These are phyloP conservation scores for Drosophila guanche DNA, from an alignment of 1,140 invertebrate genomes.

Conservation along the genomic window DNA sequence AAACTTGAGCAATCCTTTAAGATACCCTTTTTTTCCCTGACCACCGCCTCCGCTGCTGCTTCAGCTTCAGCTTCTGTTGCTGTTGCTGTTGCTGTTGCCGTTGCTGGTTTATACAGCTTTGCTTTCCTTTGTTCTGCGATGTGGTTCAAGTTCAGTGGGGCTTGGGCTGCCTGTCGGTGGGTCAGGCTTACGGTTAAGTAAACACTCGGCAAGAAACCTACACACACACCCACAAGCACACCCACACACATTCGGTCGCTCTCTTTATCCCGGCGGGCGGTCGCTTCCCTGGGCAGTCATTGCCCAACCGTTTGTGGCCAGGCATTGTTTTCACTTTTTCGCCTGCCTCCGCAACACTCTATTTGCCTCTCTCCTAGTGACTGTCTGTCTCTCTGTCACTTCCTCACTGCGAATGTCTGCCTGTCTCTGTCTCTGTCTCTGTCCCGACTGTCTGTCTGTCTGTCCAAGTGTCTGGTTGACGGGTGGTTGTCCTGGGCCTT, in stretches of 20 bases:
- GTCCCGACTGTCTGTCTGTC: slow-evolving; percentile 47
- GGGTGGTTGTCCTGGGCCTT: slow-evolving; percentile 52
- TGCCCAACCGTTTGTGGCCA: slow-evolving; percentile 63
- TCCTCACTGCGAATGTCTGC: slow-evolving; percentile 16
- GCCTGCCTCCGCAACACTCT: slow-evolving; percentile 49
- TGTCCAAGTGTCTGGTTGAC: slow-evolving; percentile 51
- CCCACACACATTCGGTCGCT: not conserved
- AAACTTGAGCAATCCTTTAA: slow-evolving; percentile 80
- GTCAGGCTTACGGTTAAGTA: slow-evolving; percentile 74
- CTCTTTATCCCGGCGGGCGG: slow-evolving; percentile 22
- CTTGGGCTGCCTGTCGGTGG: slow-evolving; percentile 19
- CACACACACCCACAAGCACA: slow-evolving; percentile 45
- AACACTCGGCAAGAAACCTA: slow-evolving; percentile 68
- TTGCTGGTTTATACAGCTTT: slow-evolving; percentile 23
- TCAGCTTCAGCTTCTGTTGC: slow-evolving; percentile 48
- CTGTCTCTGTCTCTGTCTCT: slow-evolving; percentile 24
- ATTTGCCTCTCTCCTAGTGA: slow-evolving; percentile 4
- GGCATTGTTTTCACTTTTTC: slow-evolving; percentile 80
- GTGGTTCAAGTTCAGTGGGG: slow-evolving; percentile 65
- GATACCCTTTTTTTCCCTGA: slow-evolving; percentile 58
- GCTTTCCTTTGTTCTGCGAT: slow-evolving; percentile 20
- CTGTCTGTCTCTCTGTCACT: slow-evolving; percentile 2
- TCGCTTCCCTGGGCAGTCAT: slow-evolving; percentile 63
- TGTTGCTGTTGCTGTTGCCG: slow-evolving; percentile 47
- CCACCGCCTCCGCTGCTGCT: slow-evolving; percentile 41